Evolutionary conservation across 2,888 invertebrate species (phyloP), one percentile per base, ranked within the genome.

Genomic region (Drosophila picticornis): DNA sequence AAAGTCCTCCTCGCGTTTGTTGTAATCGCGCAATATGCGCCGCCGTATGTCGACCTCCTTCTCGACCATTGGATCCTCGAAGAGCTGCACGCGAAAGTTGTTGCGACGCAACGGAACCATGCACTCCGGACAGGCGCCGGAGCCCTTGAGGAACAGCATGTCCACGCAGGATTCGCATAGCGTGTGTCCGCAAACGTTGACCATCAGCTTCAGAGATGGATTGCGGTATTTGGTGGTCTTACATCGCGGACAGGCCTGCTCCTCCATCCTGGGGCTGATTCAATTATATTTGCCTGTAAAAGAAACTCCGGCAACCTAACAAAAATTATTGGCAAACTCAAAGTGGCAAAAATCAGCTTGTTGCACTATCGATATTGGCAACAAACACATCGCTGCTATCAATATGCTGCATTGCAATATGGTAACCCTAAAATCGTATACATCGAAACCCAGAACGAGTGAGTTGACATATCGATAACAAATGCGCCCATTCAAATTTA

Each of bases 81-180:
- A 99, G 25, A 99, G 94, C 91, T 99, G 99, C 7, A 98, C 96
- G 61, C 99, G 95, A 92, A 98, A 99, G 91, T 98, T 98, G 89
- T 96, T 97, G 83, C 98, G 95, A 2, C 98, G 95, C 29, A 99
- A 94, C 0, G 98, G 96, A 25, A 97, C 97, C 91, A 96, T 96
- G 93, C 99, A 99, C 91, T 98, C 98, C 0, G 98, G 98, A 91
- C 99, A 99, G 0, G 97, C 95, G 16, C 98, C 99, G 38, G 99
- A 98, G 43, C 98, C 99, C 95, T 99, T 98, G 25, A 98, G 95
- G 94, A 99, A 99, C 36, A 99, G 94, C 74, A 99, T 94, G 92
- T 99, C 99, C 40, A 99, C 99, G 94, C 99, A 99, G 92, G 97
- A 98, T 94, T 99, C 99, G 94, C 99, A 99, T 87, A 99, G 94